phyloP scores from a whole-genome alignment of 2,113 vertebrate genomes.

The Ceuthmochares aereus region DNA sequence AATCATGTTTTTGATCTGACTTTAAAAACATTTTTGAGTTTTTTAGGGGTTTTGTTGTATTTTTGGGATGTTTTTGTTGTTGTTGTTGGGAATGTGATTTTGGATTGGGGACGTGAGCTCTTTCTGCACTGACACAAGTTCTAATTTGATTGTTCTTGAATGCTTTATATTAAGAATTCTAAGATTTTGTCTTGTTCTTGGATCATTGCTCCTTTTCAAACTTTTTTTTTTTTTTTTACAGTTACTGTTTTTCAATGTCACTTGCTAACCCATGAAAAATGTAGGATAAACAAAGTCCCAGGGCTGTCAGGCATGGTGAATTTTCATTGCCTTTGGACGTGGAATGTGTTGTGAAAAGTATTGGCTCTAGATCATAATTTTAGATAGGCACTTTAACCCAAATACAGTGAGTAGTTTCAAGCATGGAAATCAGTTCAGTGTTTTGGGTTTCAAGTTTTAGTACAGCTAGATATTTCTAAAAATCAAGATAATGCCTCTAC shows the following conservation, averaged over 20 bases:
- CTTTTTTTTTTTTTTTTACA: constrained; percentile 4
- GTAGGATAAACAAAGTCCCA: neutral
- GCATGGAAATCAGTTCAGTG: neutral
- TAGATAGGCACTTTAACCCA: constrained; percentile 6
- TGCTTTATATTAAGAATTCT: neutral
- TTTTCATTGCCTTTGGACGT: neutral
- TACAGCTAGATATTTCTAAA: neutral
- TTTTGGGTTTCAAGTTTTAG: neutral
- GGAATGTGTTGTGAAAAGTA: constrained; percentile 16
- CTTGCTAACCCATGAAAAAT: constrained; percentile 27
- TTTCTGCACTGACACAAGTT: neutral
- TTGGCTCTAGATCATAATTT: neutral
- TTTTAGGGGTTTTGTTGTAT: neutral
- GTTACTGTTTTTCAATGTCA: neutral
- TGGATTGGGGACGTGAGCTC: neutral
- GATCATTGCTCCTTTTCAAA: neutral
- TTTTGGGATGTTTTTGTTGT: neutral
- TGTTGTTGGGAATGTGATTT: neutral
- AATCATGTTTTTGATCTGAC: constrained; percentile 56
- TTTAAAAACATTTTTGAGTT: constrained; percentile 22
- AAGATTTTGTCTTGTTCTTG: neutral
- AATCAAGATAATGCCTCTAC: neutral
- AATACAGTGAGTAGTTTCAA: neutral
- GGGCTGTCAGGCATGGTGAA: neutral
- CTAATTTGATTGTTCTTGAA: neutral